Evolutionary conservation across 2,797 vertebrate genomes (phyloP).

Genomic region (Myoxocephalus aenaeus): DNA sequence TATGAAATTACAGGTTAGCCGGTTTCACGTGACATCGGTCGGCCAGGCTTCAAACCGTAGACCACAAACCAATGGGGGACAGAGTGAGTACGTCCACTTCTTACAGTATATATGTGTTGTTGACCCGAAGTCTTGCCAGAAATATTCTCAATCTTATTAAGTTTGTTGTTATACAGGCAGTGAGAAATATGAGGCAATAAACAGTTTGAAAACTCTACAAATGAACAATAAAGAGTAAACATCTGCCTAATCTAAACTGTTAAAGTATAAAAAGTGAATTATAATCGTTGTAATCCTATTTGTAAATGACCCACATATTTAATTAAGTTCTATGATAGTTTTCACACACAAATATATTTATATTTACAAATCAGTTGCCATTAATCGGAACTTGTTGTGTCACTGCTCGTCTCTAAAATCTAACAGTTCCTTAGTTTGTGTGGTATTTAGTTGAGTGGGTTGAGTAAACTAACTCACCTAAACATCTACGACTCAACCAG

Average conservation of each 20-base stretch:
- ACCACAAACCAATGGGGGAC: no score
- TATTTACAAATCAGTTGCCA: no score
- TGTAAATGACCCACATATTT: neutral
- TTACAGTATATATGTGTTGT: no score
- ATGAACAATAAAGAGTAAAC: neutral
- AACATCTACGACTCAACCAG: neutral
- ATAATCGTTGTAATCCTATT: neutral
- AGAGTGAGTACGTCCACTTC: no score
- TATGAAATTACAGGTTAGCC: constrained; percentile 69
- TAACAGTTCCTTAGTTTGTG: neutral
- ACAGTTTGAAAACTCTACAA: neutral
- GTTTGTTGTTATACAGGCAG: constrained; percentile 1
- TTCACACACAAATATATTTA: neutral
- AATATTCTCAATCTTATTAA: no score
- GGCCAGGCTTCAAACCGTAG: neutral
- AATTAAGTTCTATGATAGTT: neutral
- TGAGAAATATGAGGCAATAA: neutral
- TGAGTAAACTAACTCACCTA: neutral
- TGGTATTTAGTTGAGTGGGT: neutral
- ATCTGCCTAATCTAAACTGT: neutral
- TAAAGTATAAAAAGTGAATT: neutral
- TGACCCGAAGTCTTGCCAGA: no score
- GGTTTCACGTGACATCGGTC: constrained; percentile 67
- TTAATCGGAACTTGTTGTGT: neutral
- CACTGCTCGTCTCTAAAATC: neutral